These are phyloP conservation scores for Tupaia tana DNA, from an alignment of 2,113 vertebrate species.

Conservation along the genomic window DNA sequence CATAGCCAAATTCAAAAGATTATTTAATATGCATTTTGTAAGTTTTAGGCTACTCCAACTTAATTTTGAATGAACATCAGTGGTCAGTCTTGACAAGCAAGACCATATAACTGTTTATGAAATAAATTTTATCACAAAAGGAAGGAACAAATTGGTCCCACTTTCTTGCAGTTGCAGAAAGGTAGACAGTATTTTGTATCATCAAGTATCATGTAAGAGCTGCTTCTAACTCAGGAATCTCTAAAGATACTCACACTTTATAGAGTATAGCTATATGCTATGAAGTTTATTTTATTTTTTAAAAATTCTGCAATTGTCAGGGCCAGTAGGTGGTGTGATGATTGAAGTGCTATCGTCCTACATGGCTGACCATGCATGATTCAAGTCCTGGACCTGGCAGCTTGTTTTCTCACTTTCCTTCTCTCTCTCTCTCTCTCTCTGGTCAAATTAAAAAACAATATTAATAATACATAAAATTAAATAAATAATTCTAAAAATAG, in stretches of 20 bases:
- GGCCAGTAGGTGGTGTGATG: too few relatives aligned
- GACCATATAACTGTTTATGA: not conserved
- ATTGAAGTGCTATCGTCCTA: too few relatives aligned
- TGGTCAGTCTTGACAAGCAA: not conserved
- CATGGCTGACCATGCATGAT: too few relatives aligned
- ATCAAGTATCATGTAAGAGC: not conserved
- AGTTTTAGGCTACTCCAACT: not conserved
- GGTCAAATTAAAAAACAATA: too few relatives aligned
- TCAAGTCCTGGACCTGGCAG: too few relatives aligned
- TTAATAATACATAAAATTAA: too few relatives aligned
- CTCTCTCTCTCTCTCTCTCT: too few relatives aligned
- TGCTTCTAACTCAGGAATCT: constrained; percentile 21
- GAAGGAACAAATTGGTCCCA: not conserved
- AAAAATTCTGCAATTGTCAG: not conserved
- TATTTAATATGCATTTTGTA: not conserved
- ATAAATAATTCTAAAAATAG: not conserved
- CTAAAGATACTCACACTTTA: constrained; percentile 46
- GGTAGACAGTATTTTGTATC: constrained; percentile 7
- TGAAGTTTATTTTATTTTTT: constrained; percentile 13
- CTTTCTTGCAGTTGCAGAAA: not conserved
- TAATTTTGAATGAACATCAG: not conserved
- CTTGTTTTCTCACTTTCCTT: too few relatives aligned
- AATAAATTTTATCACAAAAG: not conserved
- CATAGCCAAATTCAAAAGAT: not conserved
- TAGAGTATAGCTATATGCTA: not conserved